Evolutionary conservation across 2,797 vertebrate genomes (phyloP), one percentile per base, ranked within the genome.

Genomic region (Enteromius mattozi): DNA sequence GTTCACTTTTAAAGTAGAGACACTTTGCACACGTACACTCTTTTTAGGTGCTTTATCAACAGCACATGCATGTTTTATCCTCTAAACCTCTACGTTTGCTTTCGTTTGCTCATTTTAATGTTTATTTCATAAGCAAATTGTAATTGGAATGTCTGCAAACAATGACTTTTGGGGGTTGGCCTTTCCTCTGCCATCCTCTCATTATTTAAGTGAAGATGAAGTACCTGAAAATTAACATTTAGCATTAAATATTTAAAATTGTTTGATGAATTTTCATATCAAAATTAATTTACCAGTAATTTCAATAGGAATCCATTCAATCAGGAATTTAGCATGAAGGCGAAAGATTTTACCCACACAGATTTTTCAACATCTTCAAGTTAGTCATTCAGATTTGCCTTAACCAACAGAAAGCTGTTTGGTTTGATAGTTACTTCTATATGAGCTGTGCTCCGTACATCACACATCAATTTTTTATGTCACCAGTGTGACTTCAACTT

Each of bases 1-100:
- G 35, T 81, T 30, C 45, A 24, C 21, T 42, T 59, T 59, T 81
- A 51, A 81, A 81, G 42, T 71, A 42, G 68, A 71, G n/a, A 10
- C n/a, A 14, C 16, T 30, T 16, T n/a, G 49, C 16, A 59, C 17
- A 6, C 4, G 1, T 3, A 37, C 27, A 17, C 12, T 40, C 9
- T 10, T 27, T 45, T 78, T 63, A 47, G 4, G 24, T 19, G 35
- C 35, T 59, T 42, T 61, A 77, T 37, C 14, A 4, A 19, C 10
- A 21, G 35, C 27, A 40, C 65, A 37, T 37, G 21, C 49, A 16
- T 9, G 35, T 40, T 56, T 35, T 27, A 19, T 3, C 8, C 24
- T 17, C 1, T 59, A 70, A 70, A 56, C 16, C 27, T 56, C 6
- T 65, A 27, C 6, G 16, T 30, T 63, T 77, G 35, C 47, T 17